Base-by-base conservation (phyloP, 2,888 invertebrate species). In the Coelopa pilipes region DNA sequence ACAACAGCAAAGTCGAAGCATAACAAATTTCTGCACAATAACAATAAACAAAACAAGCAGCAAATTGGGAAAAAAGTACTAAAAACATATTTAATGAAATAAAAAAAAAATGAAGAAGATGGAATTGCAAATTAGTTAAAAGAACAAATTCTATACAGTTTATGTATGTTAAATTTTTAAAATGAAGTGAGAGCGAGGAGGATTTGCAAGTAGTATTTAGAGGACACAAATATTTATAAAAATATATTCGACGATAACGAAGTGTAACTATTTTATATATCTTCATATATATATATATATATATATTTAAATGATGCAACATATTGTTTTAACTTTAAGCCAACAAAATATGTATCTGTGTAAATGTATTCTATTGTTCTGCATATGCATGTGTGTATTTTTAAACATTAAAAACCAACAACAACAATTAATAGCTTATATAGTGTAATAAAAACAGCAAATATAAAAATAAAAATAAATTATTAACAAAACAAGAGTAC, bases 1-100 rank as follows among this genome's bases (percentile, higher is more conserved):
- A 45, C 66, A 34, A 70, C 69, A 70, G 53, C n/a, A 15, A n/a
- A 50, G 3, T 24, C n/a, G 53, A 55, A 19, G 1, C 1, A 53
- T n/a, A 2, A 67, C 53, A 5, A 19, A n/a, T 67, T 34, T 19
- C 1, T 60, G 57, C 24, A 53, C 55, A 72, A 71, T 63, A 66
- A 46, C 46, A 60, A 46, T 50, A 70, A 53, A 53, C 53, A 53
- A 53, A 53, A 53, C n/a, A 53, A 53, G 10, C 13, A 53, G 53
- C 53, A 46, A 63, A 63, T 47, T 4, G 53, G 17, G 45, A 63
- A 63, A 63, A 63, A 63, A 15, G n/a, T 15, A 63, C 12, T 24
- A 21, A n/a, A 34, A n/a, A 1, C 1, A 2, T 57, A 57, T 15
- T n/a, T 1, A 57, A 59, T 17, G 17, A 46, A 65, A 65, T 46